These are phyloP conservation scores for Aricia agestis DNA, from an alignment of 1,140 invertebrate genomes.

Conservation along the genomic window DNA sequence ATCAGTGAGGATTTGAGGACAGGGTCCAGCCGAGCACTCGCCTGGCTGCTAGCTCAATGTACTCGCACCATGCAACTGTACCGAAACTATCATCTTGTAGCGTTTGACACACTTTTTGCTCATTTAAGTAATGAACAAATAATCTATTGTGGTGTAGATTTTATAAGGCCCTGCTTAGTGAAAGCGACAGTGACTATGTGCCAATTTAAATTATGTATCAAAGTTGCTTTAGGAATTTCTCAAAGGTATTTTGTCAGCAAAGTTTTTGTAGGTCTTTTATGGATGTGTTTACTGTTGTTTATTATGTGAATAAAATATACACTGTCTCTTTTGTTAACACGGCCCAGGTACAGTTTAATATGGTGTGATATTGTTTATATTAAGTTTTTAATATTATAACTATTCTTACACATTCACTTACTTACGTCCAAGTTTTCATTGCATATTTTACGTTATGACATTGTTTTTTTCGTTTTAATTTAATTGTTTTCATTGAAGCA, in stretches of 20 bases:
- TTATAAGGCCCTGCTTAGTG: background rate
- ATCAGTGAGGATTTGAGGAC: constrained; percentile 74
- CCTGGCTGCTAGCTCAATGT: constrained; percentile 62
- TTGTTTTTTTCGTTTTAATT: constrained; percentile 69
- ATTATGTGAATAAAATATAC: background rate
- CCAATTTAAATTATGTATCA: background rate
- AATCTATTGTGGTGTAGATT: background rate
- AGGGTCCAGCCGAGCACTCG: constrained; percentile 33
- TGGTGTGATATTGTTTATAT: constrained; percentile 62
- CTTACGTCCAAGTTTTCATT: constrained; percentile 73
- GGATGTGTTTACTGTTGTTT: no score
- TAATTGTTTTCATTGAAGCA: constrained; percentile 63
- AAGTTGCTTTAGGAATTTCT: background rate
- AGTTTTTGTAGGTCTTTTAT: background rate
- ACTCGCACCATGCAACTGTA: constrained; percentile 48
- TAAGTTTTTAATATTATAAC: constrained; percentile 55
- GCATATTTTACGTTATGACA: constrained; percentile 71
- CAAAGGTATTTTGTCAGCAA: background rate
- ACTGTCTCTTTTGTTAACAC: background rate
- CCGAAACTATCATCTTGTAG: background rate
- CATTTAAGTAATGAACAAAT: background rate
- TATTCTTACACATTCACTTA: constrained; percentile 65
- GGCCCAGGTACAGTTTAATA: constrained; percentile 52
- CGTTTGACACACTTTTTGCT: constrained; percentile 10
- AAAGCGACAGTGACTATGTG: background rate